Conservation (phyloP, 2,113 vertebrate species). For the Tragelaphus imberbis region DNA sequence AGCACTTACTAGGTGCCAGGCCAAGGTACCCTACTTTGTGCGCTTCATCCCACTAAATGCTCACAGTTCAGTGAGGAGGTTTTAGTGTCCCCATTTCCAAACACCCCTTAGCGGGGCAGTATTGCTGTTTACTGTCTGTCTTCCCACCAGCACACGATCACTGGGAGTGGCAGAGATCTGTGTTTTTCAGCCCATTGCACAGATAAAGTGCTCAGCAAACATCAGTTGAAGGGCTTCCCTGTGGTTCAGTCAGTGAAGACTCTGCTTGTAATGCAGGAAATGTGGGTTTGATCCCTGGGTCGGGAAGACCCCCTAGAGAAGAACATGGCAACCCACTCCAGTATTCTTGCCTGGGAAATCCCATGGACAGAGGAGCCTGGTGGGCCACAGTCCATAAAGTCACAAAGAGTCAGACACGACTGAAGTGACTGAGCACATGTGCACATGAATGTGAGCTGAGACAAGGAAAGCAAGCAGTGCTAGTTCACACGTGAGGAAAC, state of each 20-base stretch:
- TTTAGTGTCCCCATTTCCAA: background rate
- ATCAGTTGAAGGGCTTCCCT: background rate
- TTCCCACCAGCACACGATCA: background rate
- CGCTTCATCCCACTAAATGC: background rate
- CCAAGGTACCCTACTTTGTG: background rate
- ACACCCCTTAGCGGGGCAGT: background rate
- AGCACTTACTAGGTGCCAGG: background rate
- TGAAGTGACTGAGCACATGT: background rate
- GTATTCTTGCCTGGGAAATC: background rate
- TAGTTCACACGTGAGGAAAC: background rate
- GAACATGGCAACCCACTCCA: background rate
- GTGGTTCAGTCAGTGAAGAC: background rate
- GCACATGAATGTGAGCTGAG: background rate
- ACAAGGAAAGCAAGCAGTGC: background rate
- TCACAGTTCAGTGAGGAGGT: background rate
- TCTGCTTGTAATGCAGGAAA: background rate
- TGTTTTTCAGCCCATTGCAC: background rate
- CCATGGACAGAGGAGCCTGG: background rate
- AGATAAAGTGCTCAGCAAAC: background rate
- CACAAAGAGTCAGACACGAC: background rate
- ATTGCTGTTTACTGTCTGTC: background rate
- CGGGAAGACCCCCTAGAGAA: background rate
- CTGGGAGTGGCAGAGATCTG: background rate
- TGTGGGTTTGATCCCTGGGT: background rate
- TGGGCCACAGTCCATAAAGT: background rate